Percentiles rank a stretch among this genome's conserved stretches.
These are phyloP conservation scores for Xylocampa areola DNA, from an alignment of 2,888 invertebrate genomes.

Conservation along the genomic window DNA sequence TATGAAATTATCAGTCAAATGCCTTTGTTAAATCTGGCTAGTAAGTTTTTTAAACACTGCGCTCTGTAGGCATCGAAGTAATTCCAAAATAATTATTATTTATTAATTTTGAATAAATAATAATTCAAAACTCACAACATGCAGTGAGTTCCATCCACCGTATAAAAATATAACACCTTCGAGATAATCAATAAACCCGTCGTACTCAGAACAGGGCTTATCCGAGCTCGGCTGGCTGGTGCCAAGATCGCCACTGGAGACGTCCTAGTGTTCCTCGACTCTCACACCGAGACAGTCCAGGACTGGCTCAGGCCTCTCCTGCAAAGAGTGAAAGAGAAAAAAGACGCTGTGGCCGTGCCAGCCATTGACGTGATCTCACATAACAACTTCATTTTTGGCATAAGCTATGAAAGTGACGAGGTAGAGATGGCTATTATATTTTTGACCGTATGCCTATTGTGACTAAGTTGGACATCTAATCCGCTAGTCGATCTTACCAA, in stretches of 20 bases:
- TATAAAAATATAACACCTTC: no score
- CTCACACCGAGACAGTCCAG: conserved; percentile 18
- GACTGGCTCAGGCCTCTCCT: conserved; percentile 41
- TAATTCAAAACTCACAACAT: no score
- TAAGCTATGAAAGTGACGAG: conserved; percentile 34
- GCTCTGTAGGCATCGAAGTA: no score
- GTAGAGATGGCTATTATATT: conserved; percentile 15
- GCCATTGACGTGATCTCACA: conserved; percentile 32
- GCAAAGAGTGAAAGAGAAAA: conserved; percentile 25
- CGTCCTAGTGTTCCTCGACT: conserved; percentile 36
- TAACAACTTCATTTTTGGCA: conserved; percentile 19
- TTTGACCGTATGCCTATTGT: conserved; percentile 13
- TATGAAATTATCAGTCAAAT: conserved; percentile 4
- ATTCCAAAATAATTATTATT: no score
- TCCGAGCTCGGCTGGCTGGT: conserved; percentile 37
- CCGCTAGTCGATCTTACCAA: no score
- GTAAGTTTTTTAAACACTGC: no score
- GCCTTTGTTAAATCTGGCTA: not conserved
- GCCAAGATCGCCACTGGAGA: conserved; percentile 19
- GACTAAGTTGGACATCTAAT: conserved; percentile 16
- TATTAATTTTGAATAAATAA: no score
- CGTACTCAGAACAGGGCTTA: conserved; percentile 33
- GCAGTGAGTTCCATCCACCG: no score
- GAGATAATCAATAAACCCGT: conserved; percentile 1
- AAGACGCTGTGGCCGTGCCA: conserved; percentile 25